Evolutionary conservation across 2,888 invertebrate genomes (phyloP).

Genomic region (Brenthis ino): DNA sequence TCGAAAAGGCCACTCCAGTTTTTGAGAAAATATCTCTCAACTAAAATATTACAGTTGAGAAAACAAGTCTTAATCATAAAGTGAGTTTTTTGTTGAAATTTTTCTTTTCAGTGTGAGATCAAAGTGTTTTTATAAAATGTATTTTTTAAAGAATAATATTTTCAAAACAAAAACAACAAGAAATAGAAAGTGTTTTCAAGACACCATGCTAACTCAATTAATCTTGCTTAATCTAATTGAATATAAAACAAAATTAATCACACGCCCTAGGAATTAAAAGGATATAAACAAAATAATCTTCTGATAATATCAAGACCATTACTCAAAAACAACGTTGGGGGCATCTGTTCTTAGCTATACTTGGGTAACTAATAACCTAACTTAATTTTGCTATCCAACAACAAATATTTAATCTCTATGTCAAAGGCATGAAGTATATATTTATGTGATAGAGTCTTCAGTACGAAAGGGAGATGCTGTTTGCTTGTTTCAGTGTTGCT

Average conservation of each 20-base stretch:
- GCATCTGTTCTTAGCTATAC: conserved; percentile 73
- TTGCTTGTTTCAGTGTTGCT: conserved; percentile 53
- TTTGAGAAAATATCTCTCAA: conserved; percentile 50
- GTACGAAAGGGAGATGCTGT: conserved; percentile 24
- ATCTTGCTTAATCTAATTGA: conserved; percentile 3
- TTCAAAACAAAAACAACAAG: not conserved
- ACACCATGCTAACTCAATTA: not conserved
- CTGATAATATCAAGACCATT: conserved; percentile 64
- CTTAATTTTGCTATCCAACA: conserved; percentile 20
- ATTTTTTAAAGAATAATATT: not conserved
- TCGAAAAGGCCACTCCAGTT: conserved; percentile 52
- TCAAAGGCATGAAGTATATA: conserved; percentile 43
- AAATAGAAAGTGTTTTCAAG: not conserved
- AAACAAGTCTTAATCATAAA: conserved; percentile 23
- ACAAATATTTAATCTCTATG: conserved; percentile 36
- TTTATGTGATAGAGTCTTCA: conserved; percentile 35
- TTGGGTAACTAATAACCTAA: conserved; percentile 47
- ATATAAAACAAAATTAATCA: conserved; percentile 23
- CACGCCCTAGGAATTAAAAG: conserved; percentile 45
- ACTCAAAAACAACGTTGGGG: conserved; percentile 63
- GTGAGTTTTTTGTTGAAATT: conserved; percentile 23
- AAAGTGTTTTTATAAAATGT: not conserved
- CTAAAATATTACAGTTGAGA: conserved; percentile 38
- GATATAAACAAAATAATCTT: conserved; percentile 71
- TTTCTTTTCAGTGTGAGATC: conserved; percentile 4